Evolutionary conservation across 2,888 invertebrate genomes (phyloP).

Genomic region (Amphipoea oculea): DNA sequence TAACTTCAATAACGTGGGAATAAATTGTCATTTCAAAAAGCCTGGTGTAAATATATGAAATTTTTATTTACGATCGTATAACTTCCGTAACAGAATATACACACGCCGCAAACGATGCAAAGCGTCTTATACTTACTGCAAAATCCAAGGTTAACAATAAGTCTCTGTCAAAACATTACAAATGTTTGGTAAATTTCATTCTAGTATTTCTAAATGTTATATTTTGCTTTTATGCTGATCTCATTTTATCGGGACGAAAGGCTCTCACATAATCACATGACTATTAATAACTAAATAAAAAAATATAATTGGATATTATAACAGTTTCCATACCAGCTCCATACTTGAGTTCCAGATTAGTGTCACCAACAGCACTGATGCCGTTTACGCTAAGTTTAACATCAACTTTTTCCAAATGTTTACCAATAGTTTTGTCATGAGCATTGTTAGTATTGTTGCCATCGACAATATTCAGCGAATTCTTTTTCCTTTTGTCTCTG

Average conservation of each 20-base stretch:
- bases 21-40: background rate
- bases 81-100: background rate
- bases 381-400: constrained; percentile 78
- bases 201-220: too few species aligned
- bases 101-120: too few species aligned
- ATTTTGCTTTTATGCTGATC: too few species aligned
- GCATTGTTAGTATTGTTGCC: constrained; percentile 3
- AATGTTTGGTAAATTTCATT: too few species aligned
- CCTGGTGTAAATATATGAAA: background rate
- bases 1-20: background rate
- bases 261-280: background rate
- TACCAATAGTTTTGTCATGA: constrained; percentile 66
- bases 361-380: constrained; percentile 79
- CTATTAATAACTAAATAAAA: background rate
- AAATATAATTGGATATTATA: background rate
- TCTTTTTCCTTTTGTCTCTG: constrained; percentile 80
- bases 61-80: background rate
- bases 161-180: too few species aligned
- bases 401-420: constrained; percentile 71
- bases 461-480: constrained; percentile 28
- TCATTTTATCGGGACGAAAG: background rate
- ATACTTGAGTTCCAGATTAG: constrained; percentile 76
- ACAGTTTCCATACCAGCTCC: constrained; percentile 74
- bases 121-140: background rate
- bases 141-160: background rate